Evolutionary conservation across 2,888 invertebrate genomes (phyloP).

Genomic region (Mythimna lalbum): DNA sequence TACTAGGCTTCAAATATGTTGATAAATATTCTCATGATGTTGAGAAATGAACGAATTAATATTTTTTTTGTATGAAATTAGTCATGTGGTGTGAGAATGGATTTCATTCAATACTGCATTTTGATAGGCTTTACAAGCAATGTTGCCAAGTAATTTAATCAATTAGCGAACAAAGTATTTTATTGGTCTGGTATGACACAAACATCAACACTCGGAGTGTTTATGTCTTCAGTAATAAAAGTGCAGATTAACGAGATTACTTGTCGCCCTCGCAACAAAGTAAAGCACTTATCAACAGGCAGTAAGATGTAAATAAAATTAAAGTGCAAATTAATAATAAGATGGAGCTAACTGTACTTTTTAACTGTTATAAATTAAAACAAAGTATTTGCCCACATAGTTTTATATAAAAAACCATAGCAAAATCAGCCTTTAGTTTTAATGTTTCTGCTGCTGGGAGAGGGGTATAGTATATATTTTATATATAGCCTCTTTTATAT

Average conservation of each 20-base stretch:
- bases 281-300: slow-evolving; percentile 37
- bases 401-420: no score
- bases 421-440: no score
- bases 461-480: no score
- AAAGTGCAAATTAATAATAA: slow-evolving; percentile 81
- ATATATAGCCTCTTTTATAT: no score
- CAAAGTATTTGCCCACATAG: no score
- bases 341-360: slow-evolving; percentile 69
- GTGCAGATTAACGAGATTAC: background rate
- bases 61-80: slow-evolving; percentile 29
- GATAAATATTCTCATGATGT: slow-evolving; percentile 12
- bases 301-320: slow-evolving; percentile 63
- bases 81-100: slow-evolving; percentile 62
- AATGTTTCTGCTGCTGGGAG: no score
- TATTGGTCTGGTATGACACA: slow-evolving; percentile 4
- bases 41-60: background rate
- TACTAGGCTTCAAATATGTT: background rate
- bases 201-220: slow-evolving; percentile 5
- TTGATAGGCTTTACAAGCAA: slow-evolving; percentile 24
- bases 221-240: slow-evolving; percentile 11
- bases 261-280: slow-evolving; percentile 36
- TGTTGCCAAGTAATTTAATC: slow-evolving; percentile 36
- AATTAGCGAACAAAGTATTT: slow-evolving; percentile 33
- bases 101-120: slow-evolving; percentile 40
- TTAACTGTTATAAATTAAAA: background rate